Base-by-base conservation (phyloP, 2,888 invertebrate genomes). In the Athripsodes cinereus region DNA sequence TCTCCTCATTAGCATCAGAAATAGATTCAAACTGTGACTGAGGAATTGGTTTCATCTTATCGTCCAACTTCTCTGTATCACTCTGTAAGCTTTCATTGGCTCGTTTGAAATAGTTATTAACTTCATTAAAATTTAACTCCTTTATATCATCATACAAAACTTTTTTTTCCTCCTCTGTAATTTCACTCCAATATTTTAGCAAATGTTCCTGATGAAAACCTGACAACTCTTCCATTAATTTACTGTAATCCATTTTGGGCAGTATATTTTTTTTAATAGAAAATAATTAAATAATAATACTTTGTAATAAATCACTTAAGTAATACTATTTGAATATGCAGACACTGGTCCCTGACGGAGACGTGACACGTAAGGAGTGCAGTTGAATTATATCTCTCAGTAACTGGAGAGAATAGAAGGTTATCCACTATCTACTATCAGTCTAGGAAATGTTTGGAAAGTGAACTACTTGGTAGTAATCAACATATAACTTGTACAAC, bases 41-140 rank as follows among this genome's bases (percentile, higher is more conserved):
- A 0, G 94, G 91, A 54, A 96, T 84, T 0, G 96, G 94, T 68
- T 91, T 85, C 69, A 96, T 78, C 62, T 88, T 83, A 62, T 88
- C 86, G 68, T 96, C 94, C 46, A 90, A 71, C 70, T 88, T 89
- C 65, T 84, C 81, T 19, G 80, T 74, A 63, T 84, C 83, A 53
- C 83, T 81, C 64, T 80, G 79, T 8, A 84, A 73, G 0, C 82
- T 79, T 13, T 80, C 78, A 34, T 79, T 81, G 1, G 88, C 86
- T 58, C 81, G 81, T 51, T 80, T 76, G 70, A 88, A 93, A 66
- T 84, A 86, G 20, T 76, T 74, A 57, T 82, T 84, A 11, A 88
- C 83, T 73, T 92, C 89, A n/a, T 77, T 75, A 51, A 91, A 73
- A 70, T 92, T 82, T 57, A 93, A 74, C 67, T 83, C 83, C 48